Conservation (phyloP, 2,797 vertebrate genomes). For the Hipposideros larvatus region DNA sequence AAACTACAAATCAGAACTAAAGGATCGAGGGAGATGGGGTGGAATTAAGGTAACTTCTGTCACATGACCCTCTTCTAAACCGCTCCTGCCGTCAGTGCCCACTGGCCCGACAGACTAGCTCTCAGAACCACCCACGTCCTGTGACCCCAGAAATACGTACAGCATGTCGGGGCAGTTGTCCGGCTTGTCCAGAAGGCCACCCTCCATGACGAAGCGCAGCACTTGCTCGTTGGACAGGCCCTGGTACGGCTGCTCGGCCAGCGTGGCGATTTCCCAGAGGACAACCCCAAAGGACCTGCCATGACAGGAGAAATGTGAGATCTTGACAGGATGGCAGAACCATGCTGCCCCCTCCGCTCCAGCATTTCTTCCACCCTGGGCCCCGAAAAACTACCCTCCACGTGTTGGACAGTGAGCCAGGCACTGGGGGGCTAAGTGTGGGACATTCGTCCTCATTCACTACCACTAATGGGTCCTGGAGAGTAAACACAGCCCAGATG, state of each 20-base stretch:
- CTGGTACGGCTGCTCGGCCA: constrained; percentile 98
- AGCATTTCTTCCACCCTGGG: rapidly evolving
- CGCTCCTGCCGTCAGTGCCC: rapidly evolving
- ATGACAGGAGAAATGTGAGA: not conserved
- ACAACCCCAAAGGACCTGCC: constrained; percentile 95
- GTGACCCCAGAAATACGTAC: constrained; percentile 87
- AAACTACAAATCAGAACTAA: not conserved
- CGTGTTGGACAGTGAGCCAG: rapidly evolving
- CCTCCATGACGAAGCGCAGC: constrained; percentile 99
- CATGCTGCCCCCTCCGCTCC: rapidly evolving
- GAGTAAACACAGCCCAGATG: not conserved
- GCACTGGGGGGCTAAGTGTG: rapidly evolving
- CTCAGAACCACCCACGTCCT: not conserved
- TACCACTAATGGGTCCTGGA: rapidly evolving
- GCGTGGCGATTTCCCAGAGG: constrained; percentile 97
- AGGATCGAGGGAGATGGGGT: rapidly evolving
- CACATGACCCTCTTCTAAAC: not conserved
- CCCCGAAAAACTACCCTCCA: not conserved
- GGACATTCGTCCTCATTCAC: rapidly evolving
- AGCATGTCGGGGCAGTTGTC: constrained; percentile 99
- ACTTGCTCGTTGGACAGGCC: constrained; percentile 99
- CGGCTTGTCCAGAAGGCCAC: constrained; percentile 97
- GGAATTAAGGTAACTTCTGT: not conserved
- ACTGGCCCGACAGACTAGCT: not conserved
- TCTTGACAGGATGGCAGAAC: rapidly evolving